Evolutionary conservation across 2,113 vertebrate genomes (phyloP), one percentile per base, ranked within the genome.

Genomic region (Notiomystis cincta): DNA sequence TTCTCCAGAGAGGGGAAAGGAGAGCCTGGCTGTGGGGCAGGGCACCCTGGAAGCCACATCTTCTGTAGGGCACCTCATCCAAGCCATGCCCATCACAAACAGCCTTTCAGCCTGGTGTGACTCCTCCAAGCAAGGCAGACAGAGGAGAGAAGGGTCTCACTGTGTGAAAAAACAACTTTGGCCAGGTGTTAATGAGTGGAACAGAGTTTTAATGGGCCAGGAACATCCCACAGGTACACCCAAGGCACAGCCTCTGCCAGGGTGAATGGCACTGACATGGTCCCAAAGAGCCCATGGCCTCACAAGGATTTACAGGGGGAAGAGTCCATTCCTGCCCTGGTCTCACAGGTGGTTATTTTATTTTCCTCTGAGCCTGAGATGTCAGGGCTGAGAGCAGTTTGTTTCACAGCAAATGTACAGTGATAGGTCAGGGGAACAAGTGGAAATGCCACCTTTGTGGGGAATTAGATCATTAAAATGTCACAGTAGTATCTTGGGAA

Each of bases 391-490:
- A 77, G 27, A 85, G 87, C 66, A 91, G 85, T 80, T 90, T 90
- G 82, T 92, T 87, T 92, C 79, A 53, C 44, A 23, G 78, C 0
- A 2, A 71, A 73, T 31, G 37, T 67, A 48, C 69, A 53, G 79
- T 1, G 3, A 71, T 89, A 95, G 86, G 92, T 93, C 93, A 96
- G 86, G 44, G 42, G 61, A 94, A 65, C 65, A n/a, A 89, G 57
- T 7, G n/a, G 82, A 95, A 97, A 94, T 93, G 88, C 86, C 93
- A 93, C 95, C 82, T 95, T 88, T 75, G 85, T 67, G 65, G 88
- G 82, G 90, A 96, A 95, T 92, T 80, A 72, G 80, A 92, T 96
- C 90, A 84, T 92, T 96, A 95, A 92, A 95, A 95, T 92, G 88
- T 93, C 93, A 95, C 67, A 16, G 51, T 20, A 75, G 72, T 76